Evolutionary conservation across 2,888 invertebrate species (phyloP), one percentile per base, ranked within the genome.

Genomic region (Kuschelorhynchus macadamiae): DNA sequence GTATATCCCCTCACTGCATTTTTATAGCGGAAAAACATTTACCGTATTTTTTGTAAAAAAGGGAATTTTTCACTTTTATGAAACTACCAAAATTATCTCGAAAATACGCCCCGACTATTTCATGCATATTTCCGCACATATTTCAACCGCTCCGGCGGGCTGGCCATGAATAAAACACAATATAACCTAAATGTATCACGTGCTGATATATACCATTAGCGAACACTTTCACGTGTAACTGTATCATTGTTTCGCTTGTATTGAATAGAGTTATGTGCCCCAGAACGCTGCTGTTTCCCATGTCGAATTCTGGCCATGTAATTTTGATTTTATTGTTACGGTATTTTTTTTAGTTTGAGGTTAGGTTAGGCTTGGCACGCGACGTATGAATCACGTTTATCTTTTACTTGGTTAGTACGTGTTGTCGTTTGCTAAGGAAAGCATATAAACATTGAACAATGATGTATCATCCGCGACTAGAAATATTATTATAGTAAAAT

Each of bases 141-240:
- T 41, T 41, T 41, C 14, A 41, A 9, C 14, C 8, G 14, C 16
- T 41, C 14, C 41, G 14, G 14, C 14, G 18, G 12, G 21, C 25
- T 12, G 12, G 25, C 21, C 25, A 47, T 47, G 25, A 47, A 47
- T 18, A 12, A 47, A 21, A 16, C 12, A 47, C 20, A 47, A 14
- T 2, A 47, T 17, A 17, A 25, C 47, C 12, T 47, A 18, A 47
- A 47, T 18, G 25, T 47, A 21, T 47, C 18, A 47, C 21, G 47
- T 47, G 47, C 12, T 47, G 47, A 47, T 47, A 12, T 20, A 8
- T n/a, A 11, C 17, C 32, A 20, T 36, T 52, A 52, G 30, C 36
- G 33, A 52, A 36, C 36, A 52, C 39, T 52, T 52, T 52, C 36
- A 52, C 52, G 36, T 52, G 20, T 52, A 36, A 52, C 52, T 36